Percentiles rank a stretch among this genome's conserved stretches.
These are phyloP conservation scores for Vanessa atalanta DNA, from an alignment of 1,140 invertebrate genomes.

Conservation along the genomic window DNA sequence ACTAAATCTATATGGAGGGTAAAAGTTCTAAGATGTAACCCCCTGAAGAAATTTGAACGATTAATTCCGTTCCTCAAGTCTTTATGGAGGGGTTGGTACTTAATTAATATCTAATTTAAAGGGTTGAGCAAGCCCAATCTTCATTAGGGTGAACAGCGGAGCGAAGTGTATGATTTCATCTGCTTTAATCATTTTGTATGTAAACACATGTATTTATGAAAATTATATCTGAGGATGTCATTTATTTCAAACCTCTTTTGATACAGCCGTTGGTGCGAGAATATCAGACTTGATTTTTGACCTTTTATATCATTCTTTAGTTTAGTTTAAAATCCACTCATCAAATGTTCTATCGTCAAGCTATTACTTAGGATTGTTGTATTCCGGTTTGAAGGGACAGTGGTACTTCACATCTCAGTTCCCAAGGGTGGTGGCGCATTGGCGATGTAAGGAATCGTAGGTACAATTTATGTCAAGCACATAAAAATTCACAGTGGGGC, in stretches of 20 bases:
- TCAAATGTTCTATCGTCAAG: too few relatives aligned
- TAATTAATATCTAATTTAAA: conserved; percentile 73
- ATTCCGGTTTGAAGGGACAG: too few relatives aligned
- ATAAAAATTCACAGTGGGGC: too few relatives aligned
- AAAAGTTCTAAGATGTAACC: background rate
- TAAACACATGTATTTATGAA: background rate
- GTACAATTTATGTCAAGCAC: too few relatives aligned
- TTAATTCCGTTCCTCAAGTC: conserved; percentile 41
- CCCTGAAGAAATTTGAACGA: conserved; percentile 25
- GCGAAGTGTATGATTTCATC: conserved; percentile 6
- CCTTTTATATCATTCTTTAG: too few relatives aligned
- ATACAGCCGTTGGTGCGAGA: too few relatives aligned
- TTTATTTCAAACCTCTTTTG: background rate
- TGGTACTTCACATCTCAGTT: too few relatives aligned
- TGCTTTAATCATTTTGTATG: conserved; percentile 4
- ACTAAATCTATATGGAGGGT: background rate
- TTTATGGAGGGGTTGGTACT: conserved; percentile 45
- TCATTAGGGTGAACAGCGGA: conserved; percentile 8
- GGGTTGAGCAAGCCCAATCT: conserved; percentile 54
- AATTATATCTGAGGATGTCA: background rate
- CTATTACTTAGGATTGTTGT: too few relatives aligned
- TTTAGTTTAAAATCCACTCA: too few relatives aligned
- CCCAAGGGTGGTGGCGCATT: too few relatives aligned
- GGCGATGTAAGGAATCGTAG: too few relatives aligned
- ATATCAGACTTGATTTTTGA: too few relatives aligned